Percentiles rank a stretch among this genome's conserved stretches.
Evolutionary conservation across 2,888 invertebrate species (phyloP).

Genomic region (Apotomis capreana): DNA sequence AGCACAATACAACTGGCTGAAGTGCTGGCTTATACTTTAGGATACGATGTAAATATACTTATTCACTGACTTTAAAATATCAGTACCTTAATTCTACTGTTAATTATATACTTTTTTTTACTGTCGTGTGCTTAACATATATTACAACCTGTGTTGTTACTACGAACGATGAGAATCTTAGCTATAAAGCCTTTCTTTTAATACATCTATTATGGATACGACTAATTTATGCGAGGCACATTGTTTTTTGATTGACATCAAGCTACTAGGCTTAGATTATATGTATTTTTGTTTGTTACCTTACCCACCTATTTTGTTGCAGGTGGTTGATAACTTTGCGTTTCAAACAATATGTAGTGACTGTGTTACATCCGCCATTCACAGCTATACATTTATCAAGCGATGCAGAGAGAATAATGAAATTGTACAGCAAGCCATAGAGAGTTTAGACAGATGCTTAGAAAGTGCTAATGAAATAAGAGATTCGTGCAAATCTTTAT

Average conservation of each 20-base stretch:
- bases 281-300: not conserved
- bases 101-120: no score
- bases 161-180: no score
- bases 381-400: slow-evolving; percentile 15
- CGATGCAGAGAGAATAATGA: slow-evolving; percentile 14
- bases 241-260: no score
- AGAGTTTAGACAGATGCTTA: slow-evolving; percentile 13
- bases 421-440: slow-evolving; percentile 3
- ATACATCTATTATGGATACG: no score
- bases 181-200: no score
- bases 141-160: no score
- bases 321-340: slow-evolving; percentile 10
- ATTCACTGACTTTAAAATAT: not conserved
- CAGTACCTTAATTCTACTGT: no score
- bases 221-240: no score
- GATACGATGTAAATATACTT: slow-evolving; percentile 20
- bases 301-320: not conserved
- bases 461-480: not conserved
- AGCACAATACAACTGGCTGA: slow-evolving; percentile 7
- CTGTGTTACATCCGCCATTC: slow-evolving; percentile 13
- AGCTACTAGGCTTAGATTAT: not conserved
- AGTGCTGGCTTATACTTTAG: slow-evolving; percentile 7
- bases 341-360: slow-evolving; percentile 19
- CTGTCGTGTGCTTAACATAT: no score
- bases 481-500: not conserved